phyloP scores from a whole-genome alignment of 2,888 invertebrate genomes.

The Choristoneura rosaceana region DNA sequence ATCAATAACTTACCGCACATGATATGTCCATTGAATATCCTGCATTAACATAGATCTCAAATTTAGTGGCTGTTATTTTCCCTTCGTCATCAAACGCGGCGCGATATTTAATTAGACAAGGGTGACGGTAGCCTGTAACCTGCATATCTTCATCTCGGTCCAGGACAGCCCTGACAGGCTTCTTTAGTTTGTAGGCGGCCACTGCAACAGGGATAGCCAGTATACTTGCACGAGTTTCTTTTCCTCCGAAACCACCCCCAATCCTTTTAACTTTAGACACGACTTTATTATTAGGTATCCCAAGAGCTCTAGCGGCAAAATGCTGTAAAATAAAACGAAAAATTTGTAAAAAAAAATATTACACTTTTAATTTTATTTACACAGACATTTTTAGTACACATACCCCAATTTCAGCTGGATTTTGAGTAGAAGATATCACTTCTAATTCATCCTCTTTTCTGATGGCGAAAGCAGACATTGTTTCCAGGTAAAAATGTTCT shows the following conservation, averaged over 20 bases:
- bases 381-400: conserved; percentile 47
- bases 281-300: conserved; percentile 88
- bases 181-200: conserved; percentile 89
- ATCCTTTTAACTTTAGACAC: conserved; percentile 90
- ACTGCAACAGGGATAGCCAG: conserved; percentile 89
- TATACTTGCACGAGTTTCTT: conserved; percentile 88
- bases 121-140: conserved; percentile 92
- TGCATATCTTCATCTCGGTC: conserved; percentile 96
- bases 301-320: conserved; percentile 86
- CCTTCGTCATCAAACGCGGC: conserved; percentile 90
- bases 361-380: not conserved
- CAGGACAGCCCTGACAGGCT: conserved; percentile 90
- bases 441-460: conserved; percentile 94
- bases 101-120: conserved; percentile 91
- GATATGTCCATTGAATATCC: conserved; percentile 92
- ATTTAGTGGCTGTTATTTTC: conserved; percentile 86
- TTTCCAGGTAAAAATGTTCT: conserved; percentile 96
- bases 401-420: conserved; percentile 90
- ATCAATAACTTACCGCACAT: conserved; percentile 75
- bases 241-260: conserved; percentile 96
- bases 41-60: conserved; percentile 89
- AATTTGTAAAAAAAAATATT: not conserved
- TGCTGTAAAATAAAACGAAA: conserved; percentile 72
- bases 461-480: conserved; percentile 87
- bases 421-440: conserved; percentile 92